Conservation (phyloP, 2,888 invertebrate genomes). For the Cetonia aurata region DNA sequence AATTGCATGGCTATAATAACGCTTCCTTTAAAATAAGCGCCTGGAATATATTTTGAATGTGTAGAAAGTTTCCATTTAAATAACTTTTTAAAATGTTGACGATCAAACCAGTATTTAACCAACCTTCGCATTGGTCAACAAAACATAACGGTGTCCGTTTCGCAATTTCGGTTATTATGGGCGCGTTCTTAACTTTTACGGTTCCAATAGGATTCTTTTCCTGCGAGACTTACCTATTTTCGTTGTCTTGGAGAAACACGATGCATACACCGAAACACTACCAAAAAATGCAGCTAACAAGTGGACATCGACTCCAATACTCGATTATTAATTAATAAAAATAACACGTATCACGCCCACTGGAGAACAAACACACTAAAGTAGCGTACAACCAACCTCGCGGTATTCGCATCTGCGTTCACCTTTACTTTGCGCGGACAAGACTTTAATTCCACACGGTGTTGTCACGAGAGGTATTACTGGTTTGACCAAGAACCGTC, state of each 20-base stretch:
- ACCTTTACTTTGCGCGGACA: slow-evolving; percentile 40
- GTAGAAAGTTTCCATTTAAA: no score
- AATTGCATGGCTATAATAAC: no score
- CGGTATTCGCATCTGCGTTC: slow-evolving; percentile 35
- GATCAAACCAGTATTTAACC: slow-evolving; percentile 18
- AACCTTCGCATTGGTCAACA: slow-evolving; percentile 15
- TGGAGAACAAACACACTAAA: slow-evolving; percentile 22
- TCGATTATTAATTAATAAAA: slow-evolving; percentile 32
- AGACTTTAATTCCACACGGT: slow-evolving; percentile 35
- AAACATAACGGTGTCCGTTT: slow-evolving; percentile 34
- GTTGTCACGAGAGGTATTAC: slow-evolving; percentile 40
- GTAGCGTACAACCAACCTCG: slow-evolving; percentile 25
- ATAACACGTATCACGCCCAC: slow-evolving; percentile 34
- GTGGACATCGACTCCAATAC: slow-evolving; percentile 3
- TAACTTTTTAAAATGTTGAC: background rate
- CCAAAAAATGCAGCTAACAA: slow-evolving; percentile 7
- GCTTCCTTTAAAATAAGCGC: no score
- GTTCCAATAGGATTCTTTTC: slow-evolving; percentile 7
- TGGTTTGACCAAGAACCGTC: slow-evolving; percentile 38
- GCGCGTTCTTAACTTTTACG: slow-evolving; percentile 16
- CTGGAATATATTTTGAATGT: no score
- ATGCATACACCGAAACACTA: background rate
- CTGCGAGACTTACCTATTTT: slow-evolving; percentile 20
- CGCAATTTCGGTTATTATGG: slow-evolving; percentile 35
- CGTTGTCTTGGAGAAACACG: slow-evolving; percentile 11